Base-by-base conservation (phyloP, 2,113 vertebrate species). In the Urocynchramus pylzowi region DNA sequence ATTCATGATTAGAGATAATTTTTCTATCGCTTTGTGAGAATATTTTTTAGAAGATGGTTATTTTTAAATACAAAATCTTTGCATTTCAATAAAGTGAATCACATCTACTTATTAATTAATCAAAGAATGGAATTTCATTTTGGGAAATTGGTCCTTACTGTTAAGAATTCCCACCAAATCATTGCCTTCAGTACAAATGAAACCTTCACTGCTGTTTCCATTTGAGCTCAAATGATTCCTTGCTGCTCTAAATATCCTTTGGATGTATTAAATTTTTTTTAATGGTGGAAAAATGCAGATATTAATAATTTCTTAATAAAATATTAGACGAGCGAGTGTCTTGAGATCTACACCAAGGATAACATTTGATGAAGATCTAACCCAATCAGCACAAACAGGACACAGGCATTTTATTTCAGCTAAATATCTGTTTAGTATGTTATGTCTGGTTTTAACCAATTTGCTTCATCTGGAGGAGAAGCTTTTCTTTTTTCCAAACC, bases 101-200 rank as follows among this genome's bases (percentile, higher is more conserved):
- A 88, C 78, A 96, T 94, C 87, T 96, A 96, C 61, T 74, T 94
- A 86, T 93, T 96, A 97, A 97, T 98, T 98, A 98, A 97, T 97
- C 84, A 97, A 97, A 97, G 79, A 97, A 84, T 68, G 19, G 92
- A 97, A 97, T 97, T 97, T 97, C 60, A 79, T 95, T 98, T 98
- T 88, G 82, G 84, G 82, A 97, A 96, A 97, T 93, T 95, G 76
- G 86, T 97, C 89, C 95, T 90, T 94, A 93, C 78, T 87, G 81
- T 96, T 97, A 90, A 95, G 85, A 94, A 96, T 97, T 97, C 76
- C 91, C 87, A 95, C 53, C 35, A 92, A 97, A 96, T 91, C 86
- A 33, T 61, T 97, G 79, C 91, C 67, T 94, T 97, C 93, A 78
- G 83, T 97, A 90, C 27, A 96, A 96, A 75, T 95, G 86, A 96